Conservation (phyloP, 2,113 vertebrate species). For the Tapirus terrestris region DNA sequence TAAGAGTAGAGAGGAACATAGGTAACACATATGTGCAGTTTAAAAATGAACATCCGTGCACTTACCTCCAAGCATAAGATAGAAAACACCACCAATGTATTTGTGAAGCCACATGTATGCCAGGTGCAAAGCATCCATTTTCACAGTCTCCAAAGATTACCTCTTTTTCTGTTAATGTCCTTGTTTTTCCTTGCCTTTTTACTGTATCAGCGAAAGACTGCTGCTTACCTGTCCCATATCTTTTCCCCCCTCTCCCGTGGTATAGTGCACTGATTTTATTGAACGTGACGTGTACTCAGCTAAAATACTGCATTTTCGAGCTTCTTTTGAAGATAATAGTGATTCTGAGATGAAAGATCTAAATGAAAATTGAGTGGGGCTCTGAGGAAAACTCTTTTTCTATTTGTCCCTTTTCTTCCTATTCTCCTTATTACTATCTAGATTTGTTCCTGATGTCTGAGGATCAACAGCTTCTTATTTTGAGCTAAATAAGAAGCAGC, state of each 20-base stretch:
- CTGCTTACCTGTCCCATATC: neutral
- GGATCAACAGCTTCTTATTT: neutral
- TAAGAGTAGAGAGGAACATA: neutral
- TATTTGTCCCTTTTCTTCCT: neutral
- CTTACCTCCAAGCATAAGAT: neutral
- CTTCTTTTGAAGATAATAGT: neutral
- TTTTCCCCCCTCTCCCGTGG: neutral
- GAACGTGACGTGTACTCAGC: neutral
- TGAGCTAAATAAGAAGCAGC: neutral
- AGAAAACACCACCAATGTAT: neutral
- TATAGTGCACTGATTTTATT: neutral
- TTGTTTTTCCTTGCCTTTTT: neutral
- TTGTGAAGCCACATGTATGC: neutral
- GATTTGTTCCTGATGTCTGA: neutral
- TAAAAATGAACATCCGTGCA: neutral
- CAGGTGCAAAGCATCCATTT: neutral
- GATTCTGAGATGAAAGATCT: neutral
- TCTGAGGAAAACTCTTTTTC: neutral
- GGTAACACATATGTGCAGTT: neutral
- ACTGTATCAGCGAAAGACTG: neutral
- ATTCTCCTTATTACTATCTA: neutral
- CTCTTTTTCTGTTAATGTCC: neutral
- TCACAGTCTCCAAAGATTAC: neutral
- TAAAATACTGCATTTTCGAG: neutral
- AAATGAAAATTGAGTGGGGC: neutral